These are phyloP conservation scores for Toxonevra muliebris DNA, from an alignment of 2,888 invertebrate species.

Conservation along the genomic window DNA sequence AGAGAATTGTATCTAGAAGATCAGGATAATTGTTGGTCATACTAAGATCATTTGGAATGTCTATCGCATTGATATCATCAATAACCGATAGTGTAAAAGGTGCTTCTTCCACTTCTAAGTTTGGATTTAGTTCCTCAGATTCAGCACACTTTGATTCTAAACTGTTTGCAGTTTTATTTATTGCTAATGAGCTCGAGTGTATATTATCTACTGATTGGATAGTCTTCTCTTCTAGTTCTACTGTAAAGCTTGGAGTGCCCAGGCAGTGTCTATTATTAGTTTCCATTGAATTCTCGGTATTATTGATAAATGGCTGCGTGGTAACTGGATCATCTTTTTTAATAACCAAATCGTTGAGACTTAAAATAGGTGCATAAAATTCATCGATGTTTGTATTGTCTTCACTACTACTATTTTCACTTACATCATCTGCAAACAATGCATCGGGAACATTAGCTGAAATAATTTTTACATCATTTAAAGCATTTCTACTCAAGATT, in stretches of 20 bases:
- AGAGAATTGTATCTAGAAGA: slow-evolving; percentile 26
- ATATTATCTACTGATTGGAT: background rate
- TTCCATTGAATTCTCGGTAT: background rate
- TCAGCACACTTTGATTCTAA: slow-evolving; percentile 7
- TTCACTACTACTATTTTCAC: slow-evolving; percentile 26
- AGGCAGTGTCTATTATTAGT: slow-evolving; percentile 3
- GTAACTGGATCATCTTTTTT: slow-evolving; percentile 14
- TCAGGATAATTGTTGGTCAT: slow-evolving; percentile 22
- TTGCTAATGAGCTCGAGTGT: background rate
- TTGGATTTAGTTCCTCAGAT: slow-evolving; percentile 14
- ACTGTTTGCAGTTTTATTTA: background rate
- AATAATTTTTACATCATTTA: slow-evolving; percentile 20
- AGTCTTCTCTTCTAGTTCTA: slow-evolving; percentile 19
- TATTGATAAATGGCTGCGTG: background rate
- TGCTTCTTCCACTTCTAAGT: slow-evolving; percentile 21
- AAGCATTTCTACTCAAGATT: slow-evolving; percentile 1
- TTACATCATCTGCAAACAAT: slow-evolving; percentile 28
- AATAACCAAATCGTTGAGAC: slow-evolving; percentile 20
- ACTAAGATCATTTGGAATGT: slow-evolving; percentile 22
- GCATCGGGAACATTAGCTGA: slow-evolving; percentile 28
- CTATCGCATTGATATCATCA: slow-evolving; percentile 22
- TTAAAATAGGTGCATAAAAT: slow-evolving; percentile 21
- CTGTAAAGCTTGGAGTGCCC: slow-evolving; percentile 17
- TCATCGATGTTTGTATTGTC: slow-evolving; percentile 8
- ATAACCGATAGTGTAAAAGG: slow-evolving; percentile 16